These are phyloP conservation scores for Dermochelys coriacea DNA, from an alignment of 2,797 vertebrate genomes.

Conservation along the genomic window DNA sequence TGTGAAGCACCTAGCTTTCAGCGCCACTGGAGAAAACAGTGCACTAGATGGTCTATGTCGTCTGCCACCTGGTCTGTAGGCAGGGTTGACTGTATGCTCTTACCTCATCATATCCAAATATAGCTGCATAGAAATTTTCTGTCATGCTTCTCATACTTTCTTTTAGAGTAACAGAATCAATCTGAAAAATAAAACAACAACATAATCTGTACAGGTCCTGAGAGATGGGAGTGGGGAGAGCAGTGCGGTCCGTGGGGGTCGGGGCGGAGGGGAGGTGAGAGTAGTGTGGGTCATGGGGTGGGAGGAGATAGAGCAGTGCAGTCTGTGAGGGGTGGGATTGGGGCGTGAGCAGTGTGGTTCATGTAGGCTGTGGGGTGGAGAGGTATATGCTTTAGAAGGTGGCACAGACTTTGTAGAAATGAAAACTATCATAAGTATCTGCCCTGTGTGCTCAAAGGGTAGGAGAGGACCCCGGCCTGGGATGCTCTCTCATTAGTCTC, in stretches of 20 bases:
- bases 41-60: neutral
- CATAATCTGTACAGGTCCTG: neutral
- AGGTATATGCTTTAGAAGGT: neutral
- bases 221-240: neutral
- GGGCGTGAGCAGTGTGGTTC: neutral
- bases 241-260: neutral
- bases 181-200: conserved; percentile 82
- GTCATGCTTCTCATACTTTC: conserved; percentile 90
- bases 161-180: conserved; percentile 89
- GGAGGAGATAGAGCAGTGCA: neutral
- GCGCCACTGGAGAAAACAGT: neutral
- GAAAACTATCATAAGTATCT: neutral
- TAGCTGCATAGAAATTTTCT: conserved; percentile 94
- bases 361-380: neutral
- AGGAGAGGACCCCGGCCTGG: neutral
- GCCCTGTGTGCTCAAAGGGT: accelerated
- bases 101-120: conserved; percentile 99
- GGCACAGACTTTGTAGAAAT: neutral
- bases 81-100: conserved; percentile 31
- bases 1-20: neutral
- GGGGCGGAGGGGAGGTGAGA: neutral
- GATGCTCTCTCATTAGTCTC: neutral
- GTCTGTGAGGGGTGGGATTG: accelerated
- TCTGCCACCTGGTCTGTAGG: neutral
- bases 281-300: neutral